Base-by-base conservation (phyloP, 2,113 vertebrate species). In the Scomber scombrus region DNA sequence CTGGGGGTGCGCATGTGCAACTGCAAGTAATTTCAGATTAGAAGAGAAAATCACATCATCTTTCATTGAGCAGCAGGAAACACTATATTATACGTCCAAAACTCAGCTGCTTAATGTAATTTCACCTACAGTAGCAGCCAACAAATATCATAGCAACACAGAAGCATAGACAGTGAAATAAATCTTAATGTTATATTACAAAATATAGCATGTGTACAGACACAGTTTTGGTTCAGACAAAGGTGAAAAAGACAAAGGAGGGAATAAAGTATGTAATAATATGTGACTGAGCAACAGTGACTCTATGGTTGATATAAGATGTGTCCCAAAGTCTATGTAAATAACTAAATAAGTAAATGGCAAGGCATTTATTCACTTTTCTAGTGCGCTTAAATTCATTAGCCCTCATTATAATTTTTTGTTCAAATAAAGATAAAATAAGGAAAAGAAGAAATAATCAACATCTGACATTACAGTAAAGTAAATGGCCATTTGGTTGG, bases 1-100 rank as follows among this genome's bases (percentile, higher is more conserved):
- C 16, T 13, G 40, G 4, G 8, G 14, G 29, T 40, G 62, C 5
- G 52, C 52, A 31, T 40, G 7, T 50, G n/a, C 31, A 54, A 71
- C 29, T 43, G 40, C 23, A 21, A 62, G 13, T 40, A 40, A 66
- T n/a, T 67, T 57, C 51, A 65, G 58, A 77, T 73, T 57, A 68
- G 40, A 71, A 18, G 45, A 46, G 62, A 40, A 76, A 77, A 77
- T 80, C 11, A 68, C 67, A 73, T 83, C 57, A 77, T 69, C 76
- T 63, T 51, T 80, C 63, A 77, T 1, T 10, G 13, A 74, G 77
- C 77, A 66, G 62, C 77, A 51, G 77, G 51, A 69, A 78, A 60
- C 68, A 51, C 66, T 84, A 57, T 69, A 65, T 74, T 72, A 55
- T 45, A 29, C 23, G 46, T 26, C 58, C 45, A 31, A 71, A 75